A percentile compares a stretch with the other conserved stretches of the same genome.
phyloP scores from a whole-genome alignment of 2,888 invertebrate genomes.

The Philonicus albiceps region DNA sequence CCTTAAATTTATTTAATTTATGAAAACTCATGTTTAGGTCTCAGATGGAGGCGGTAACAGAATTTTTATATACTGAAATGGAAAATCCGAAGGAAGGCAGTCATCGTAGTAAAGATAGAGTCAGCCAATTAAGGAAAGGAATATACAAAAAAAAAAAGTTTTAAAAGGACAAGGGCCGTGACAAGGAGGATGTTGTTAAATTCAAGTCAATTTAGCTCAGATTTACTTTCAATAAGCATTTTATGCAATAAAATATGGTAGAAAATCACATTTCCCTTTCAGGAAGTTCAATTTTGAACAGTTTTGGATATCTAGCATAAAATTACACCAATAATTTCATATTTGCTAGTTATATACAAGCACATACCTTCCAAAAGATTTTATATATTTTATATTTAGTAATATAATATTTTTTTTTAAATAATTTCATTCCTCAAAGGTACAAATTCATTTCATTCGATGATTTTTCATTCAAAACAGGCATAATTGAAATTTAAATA shows the following conservation, averaged over 20 bases:
- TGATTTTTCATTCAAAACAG: too few species aligned
- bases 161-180: background rate
- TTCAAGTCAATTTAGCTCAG: background rate
- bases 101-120: background rate
- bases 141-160: background rate
- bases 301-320: too few species aligned
- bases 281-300: too few species aligned
- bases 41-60: background rate
- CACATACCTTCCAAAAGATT: too few species aligned
- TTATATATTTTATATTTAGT: too few species aligned
- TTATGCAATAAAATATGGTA: background rate
- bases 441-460: too few species aligned
- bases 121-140: background rate
- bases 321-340: too few species aligned
- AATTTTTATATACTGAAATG: background rate
- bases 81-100: background rate
- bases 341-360: too few species aligned
- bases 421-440: too few species aligned
- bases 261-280: background rate
- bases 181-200: background rate
- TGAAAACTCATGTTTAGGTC: background rate
- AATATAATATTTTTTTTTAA: too few species aligned
- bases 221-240: background rate
- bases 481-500: too few species aligned
- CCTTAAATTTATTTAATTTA: conserved; percentile 17